Evolutionary conservation across 2,888 invertebrate species (phyloP).

Genomic region (Herminia tarsipennalis): DNA sequence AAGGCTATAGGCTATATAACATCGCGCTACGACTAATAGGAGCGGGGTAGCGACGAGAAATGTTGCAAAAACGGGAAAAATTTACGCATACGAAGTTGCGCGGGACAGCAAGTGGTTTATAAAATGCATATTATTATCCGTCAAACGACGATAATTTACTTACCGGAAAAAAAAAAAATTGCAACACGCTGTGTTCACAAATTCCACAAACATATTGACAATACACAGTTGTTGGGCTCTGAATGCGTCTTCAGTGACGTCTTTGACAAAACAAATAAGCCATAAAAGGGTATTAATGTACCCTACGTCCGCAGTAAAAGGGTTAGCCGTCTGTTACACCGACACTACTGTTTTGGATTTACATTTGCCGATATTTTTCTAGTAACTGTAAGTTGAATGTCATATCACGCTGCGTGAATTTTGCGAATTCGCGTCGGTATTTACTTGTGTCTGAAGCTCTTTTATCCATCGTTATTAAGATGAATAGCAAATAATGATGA

Average conservation of each 20-base stretch:
- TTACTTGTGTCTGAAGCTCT: background rate
- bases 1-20: too few relatives aligned
- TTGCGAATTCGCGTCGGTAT: constrained; percentile 7
- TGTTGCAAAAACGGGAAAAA: too few relatives aligned
- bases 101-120: too few relatives aligned
- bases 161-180: constrained; percentile 23
- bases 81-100: too few relatives aligned
- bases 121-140: constrained; percentile 3
- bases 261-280: constrained; percentile 58
- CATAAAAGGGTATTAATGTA: constrained; percentile 49
- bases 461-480: background rate
- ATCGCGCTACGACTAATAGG: too few relatives aligned
- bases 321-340: constrained; percentile 52
- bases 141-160: constrained; percentile 5
- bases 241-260: constrained; percentile 56
- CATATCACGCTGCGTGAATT: constrained; percentile 11
- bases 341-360: constrained; percentile 44
- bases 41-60: too few relatives aligned
- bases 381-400: constrained; percentile 21
- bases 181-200: constrained; percentile 61
- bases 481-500: background rate
- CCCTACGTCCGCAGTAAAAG: constrained; percentile 47
- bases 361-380: constrained; percentile 35
- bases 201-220: constrained; percentile 66
- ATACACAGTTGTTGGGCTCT: constrained; percentile 33